Conservation (phyloP, 1,140 invertebrate genomes). For the Oryctes rhinoceros region DNA sequence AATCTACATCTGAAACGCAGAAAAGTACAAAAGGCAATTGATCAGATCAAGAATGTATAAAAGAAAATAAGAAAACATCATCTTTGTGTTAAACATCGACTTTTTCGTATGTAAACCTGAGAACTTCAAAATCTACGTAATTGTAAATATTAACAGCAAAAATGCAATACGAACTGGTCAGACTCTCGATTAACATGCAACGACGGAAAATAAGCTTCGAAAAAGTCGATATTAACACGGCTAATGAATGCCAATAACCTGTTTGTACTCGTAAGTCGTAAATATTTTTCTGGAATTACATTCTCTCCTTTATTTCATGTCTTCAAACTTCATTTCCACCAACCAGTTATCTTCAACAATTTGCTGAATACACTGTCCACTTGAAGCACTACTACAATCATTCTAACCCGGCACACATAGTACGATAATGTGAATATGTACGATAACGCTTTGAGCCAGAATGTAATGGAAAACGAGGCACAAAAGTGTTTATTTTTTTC, state of each 20-base stretch:
- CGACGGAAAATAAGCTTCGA: neutral
- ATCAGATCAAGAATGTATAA: conserved; percentile 24
- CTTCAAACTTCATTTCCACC: neutral
- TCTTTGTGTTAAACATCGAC: neutral
- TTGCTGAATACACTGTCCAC: conserved; percentile 14
- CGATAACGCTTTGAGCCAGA: conserved; percentile 6
- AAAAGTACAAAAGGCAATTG: conserved; percentile 4
- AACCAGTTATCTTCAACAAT: conserved; percentile 15
- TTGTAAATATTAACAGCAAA: neutral
- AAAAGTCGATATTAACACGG: neutral
- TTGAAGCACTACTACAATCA: neutral
- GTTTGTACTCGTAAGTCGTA: neutral
- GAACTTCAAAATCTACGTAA: conserved; percentile 5
- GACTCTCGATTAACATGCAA: neutral
- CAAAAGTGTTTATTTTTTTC: conserved; percentile 16
- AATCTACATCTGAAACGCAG: conserved; percentile 86
- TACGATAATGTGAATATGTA: neutral
- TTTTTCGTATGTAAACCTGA: neutral
- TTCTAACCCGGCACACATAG: neutral
- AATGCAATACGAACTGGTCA: neutral
- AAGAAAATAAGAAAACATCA: neutral
- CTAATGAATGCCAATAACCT: neutral
- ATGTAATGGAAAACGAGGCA: conserved; percentile 38
- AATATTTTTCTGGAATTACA: neutral
- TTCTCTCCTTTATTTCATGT: neutral